A percentile compares a stretch with the other conserved stretches of the same genome.
Evolutionary conservation across 2,113 vertebrate species (phyloP).

Genomic region (Arizona elegans): DNA sequence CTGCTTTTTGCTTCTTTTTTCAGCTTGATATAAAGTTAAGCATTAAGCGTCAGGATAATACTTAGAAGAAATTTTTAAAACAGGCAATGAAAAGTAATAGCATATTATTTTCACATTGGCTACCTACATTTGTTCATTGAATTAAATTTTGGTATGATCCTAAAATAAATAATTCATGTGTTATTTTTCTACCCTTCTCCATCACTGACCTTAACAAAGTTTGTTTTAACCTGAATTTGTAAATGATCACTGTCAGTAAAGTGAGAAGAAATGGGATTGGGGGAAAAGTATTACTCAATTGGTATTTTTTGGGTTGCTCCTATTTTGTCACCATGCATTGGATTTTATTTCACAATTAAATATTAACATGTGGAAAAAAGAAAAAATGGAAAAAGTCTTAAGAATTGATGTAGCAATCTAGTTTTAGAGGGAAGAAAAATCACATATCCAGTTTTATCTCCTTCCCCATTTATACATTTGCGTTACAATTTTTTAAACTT

Average conservation of each 20-base stretch:
- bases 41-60: conserved; percentile 26
- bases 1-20: conserved; percentile 31
- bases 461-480: conserved; percentile 17
- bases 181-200: background rate
- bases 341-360: background rate
- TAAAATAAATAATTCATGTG: background rate
- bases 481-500: conserved; percentile 5
- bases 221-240: background rate
- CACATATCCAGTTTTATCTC: conserved; percentile 7
- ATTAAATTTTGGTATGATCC: background rate
- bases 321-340: background rate
- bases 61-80: conserved; percentile 10
- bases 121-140: conserved; percentile 13
- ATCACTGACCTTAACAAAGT: background rate
- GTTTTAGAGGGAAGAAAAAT: background rate
- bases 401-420: background rate
- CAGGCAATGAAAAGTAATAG: conserved; percentile 41
- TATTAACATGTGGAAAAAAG: background rate
- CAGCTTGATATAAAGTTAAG: conserved; percentile 48
- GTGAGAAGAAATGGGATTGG: background rate
- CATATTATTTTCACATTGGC: conserved; percentile 33
- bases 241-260: background rate
- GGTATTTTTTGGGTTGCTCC: background rate
- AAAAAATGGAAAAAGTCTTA: background rate
- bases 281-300: background rate